Percentiles rank a stretch among this genome's conserved stretches.
Evolutionary conservation across 2,888 invertebrate species (phyloP).

Genomic region (Dryomyza anilis): DNA sequence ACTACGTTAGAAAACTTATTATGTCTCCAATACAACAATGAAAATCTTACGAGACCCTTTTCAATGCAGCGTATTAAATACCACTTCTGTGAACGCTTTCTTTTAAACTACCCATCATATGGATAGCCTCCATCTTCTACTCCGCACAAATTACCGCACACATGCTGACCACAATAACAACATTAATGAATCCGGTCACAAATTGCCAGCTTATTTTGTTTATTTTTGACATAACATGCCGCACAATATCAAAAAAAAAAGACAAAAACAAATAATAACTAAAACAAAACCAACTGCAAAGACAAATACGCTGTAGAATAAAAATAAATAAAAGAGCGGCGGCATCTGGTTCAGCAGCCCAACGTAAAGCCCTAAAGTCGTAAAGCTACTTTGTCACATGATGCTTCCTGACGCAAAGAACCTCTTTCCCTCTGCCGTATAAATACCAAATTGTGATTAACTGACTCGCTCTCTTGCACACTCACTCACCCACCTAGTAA

Average conservation of each 20-base stretch:
- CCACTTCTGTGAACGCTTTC: no score
- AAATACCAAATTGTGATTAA: no score
- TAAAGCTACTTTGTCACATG: conserved; percentile 31
- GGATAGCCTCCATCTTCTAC: no score
- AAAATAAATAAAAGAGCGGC: conserved; percentile 1
- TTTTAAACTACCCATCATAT: no score
- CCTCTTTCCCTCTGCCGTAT: no score
- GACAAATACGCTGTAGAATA: neutral
- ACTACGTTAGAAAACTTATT: no score
- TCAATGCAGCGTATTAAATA: no score
- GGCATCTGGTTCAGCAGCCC: neutral
- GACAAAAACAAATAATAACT: conserved; percentile 1
- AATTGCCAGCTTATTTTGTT: conserved; percentile 14
- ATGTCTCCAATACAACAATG: no score
- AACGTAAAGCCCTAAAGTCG: neutral
- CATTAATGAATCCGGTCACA: no score
- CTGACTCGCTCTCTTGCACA: neutral
- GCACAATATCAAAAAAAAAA: neutral
- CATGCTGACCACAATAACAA: neutral
- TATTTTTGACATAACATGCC: conserved; percentile 17
- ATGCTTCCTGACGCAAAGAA: conserved; percentile 14
- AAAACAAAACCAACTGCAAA: conserved; percentile 2
- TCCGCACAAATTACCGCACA: neutral
- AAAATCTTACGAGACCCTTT: no score
- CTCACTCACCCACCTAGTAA: neutral